phyloP scores from a whole-genome alignment of 2,888 invertebrate genomes.

The Galeopsomyia nigrocyanea region DNA sequence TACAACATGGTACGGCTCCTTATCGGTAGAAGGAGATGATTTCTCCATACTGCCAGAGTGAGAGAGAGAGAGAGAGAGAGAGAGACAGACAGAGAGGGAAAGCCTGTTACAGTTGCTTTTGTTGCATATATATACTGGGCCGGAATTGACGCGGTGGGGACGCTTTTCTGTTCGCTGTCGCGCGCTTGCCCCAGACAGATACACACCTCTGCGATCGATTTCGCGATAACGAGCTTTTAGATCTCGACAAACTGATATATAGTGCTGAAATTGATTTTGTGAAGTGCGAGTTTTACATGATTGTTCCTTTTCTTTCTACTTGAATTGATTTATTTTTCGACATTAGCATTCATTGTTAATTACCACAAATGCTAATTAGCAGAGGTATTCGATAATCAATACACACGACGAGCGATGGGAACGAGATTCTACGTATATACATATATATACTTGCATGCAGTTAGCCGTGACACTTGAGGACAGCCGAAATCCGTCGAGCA shows the following conservation, averaged over 20 bases:
- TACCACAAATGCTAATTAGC: too few species aligned
- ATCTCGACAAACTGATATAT: too few species aligned
- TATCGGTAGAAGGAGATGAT: slow-evolving; percentile 18
- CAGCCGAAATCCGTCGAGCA: not conserved
- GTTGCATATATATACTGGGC: not conserved
- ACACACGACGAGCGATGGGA: too few species aligned
- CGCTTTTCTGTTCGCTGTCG: not conserved
- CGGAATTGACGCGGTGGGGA: not conserved
- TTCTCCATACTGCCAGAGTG: not conserved
- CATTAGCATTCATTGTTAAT: too few species aligned
- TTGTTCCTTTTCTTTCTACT: too few species aligned
- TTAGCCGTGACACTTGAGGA: not conserved
- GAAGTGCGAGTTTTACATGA: too few species aligned
- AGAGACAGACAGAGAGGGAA: slow-evolving; percentile 6
- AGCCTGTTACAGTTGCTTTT: slow-evolving; percentile 1
- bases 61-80: not conserved
- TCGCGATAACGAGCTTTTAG: too few species aligned
- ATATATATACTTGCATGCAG: not conserved
- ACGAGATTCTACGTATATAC: not conserved
- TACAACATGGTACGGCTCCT: too few species aligned
- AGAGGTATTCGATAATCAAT: too few species aligned
- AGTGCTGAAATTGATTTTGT: too few species aligned
- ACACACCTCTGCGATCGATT: too few species aligned
- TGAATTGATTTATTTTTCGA: too few species aligned
- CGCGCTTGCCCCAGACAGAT: slow-evolving; percentile 6